Evolutionary conservation across 2,797 vertebrate species (phyloP).

Genomic region (Pangasius larnaudii): DNA sequence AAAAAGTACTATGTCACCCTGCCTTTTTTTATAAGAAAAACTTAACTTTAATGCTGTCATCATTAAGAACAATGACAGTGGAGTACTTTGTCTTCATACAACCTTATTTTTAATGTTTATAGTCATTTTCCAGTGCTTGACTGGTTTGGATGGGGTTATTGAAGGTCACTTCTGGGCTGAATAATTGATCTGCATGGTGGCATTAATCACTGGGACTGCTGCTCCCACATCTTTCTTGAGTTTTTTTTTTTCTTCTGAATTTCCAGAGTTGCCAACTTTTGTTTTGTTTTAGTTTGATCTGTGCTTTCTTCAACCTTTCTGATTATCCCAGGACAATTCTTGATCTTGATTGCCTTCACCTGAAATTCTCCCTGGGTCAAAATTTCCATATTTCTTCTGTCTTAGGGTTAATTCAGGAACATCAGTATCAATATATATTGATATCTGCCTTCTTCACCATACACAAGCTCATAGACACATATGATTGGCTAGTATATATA

Average conservation of each 20-base stretch:
- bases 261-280: background rate
- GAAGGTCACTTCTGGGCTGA: constrained; percentile 35
- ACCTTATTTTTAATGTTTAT: background rate
- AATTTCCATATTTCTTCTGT: background rate
- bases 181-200: constrained; percentile 48
- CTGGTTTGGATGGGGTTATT: background rate
- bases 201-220: constrained; percentile 41
- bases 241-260: background rate
- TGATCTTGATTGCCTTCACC: background rate
- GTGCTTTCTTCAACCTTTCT: background rate
- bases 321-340: background rate
- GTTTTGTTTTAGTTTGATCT: background rate
- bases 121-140: background rate
- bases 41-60: background rate
- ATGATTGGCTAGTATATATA: too few relatives aligned
- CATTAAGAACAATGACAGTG: background rate
- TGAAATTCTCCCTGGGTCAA: background rate
- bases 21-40: background rate
- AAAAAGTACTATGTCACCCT: background rate
- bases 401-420: background rate
- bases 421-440: too few relatives aligned
- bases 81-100: background rate
- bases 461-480: too few relatives aligned
- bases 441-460: too few relatives aligned
- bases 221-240: background rate